Base-by-base conservation (phyloP, 1,140 invertebrate species). In the Triops cancriformis region DNA sequence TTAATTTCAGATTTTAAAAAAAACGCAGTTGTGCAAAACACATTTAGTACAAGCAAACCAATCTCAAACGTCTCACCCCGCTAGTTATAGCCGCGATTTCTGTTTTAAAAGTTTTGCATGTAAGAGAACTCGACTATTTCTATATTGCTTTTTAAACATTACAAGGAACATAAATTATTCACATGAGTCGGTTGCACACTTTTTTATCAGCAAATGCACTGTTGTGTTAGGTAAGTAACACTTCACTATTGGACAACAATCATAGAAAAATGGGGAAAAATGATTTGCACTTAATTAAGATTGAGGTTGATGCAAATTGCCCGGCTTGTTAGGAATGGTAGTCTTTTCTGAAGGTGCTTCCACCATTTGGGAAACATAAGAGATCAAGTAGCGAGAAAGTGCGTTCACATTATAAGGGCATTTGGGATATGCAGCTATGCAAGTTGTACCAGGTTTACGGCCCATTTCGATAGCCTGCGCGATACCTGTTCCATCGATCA, bases 401-500 rank as follows among this genome's bases (percentile, higher is more conserved):
- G 74, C 18, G n/a, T 76, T 76, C 74, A 76, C 37, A 45, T 88
- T 89, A 37, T 91, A 82, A 72, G 89, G 88, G 81, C 91, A 92
- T 80, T 89, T 88, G 1, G 86, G 82, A 80, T 89, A 91, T 0
- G 88, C 82, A 6, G 83, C 82, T 42, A 88, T 85, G 80, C 91
- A 92, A 77, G 89, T 86, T n/a, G 89, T 87, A 11, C 85, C 80
- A 12, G 74, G 74, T 26, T 87, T 85, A 78, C 87, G 87, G 1
- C 91, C 93, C 18, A 89, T 86, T 64, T 91, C 88, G 23, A 93
- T 84, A 0, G 92, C 92, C 80, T 92, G 89, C 82, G 92, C 91
- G 31, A 94, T 88, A 0, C 90, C 88, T 0, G 92, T 93, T 0
- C 92, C 92, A 80, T 91, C 90, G 42, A 93, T 83, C 80, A 92